Percentiles rank a stretch among this genome's conserved stretches.
Evolutionary conservation across 2,113 vertebrate species (phyloP).

Genomic region (Hystrix cristata): DNA sequence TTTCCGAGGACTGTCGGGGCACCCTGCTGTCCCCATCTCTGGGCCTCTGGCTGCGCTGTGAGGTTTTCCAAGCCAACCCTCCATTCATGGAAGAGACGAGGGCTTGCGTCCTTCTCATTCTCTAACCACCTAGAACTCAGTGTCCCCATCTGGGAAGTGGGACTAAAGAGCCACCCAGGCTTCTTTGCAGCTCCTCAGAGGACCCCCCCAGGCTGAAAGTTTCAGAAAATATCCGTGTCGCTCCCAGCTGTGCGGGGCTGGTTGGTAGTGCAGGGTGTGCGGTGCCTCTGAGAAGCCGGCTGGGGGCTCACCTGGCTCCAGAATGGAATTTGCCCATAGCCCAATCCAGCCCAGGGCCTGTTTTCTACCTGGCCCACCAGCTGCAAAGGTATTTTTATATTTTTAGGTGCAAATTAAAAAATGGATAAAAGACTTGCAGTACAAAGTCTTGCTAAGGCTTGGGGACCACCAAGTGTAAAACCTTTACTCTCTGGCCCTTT

Average conservation of each 20-base stretch:
- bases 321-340: rapidly evolving
- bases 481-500: neutral
- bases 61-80: neutral
- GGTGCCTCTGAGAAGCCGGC: rapidly evolving
- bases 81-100: rapidly evolving
- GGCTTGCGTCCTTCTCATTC: neutral
- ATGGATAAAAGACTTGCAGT: neutral
- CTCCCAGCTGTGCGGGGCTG: rapidly evolving
- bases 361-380: neutral
- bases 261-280: neutral
- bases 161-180: rapidly evolving
- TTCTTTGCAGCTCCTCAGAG: rapidly evolving
- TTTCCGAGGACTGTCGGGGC: neutral
- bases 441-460: neutral
- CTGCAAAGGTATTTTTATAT: neutral
- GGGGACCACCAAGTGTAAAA: neutral
- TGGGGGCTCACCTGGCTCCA: rapidly evolving
- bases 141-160: neutral
- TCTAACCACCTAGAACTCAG: neutral
- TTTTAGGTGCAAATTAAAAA: neutral
- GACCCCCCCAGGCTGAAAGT: neutral
- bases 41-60: neutral
- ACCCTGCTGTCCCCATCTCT: rapidly evolving
- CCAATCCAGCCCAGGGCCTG: rapidly evolving
- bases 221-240: rapidly evolving